Evolutionary conservation across 2,888 invertebrate genomes (phyloP), one percentile per base, ranked within the genome.

Genomic region (Galeruca laticollis): DNA sequence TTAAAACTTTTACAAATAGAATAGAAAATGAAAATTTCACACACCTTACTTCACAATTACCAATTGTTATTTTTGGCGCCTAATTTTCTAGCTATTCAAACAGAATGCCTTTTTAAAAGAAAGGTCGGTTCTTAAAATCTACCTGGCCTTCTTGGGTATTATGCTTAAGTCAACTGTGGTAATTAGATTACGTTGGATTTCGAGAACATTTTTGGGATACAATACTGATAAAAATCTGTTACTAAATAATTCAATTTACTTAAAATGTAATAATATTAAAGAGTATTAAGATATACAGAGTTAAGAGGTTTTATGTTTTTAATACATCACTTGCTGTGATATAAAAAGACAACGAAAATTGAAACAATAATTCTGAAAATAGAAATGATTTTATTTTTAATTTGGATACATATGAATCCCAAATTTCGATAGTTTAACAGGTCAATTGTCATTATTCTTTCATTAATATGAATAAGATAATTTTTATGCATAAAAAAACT

Each of bases 151-250:
- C 31, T 54, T 15, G 9, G 54, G 51, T 21, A 51, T 21, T 54
- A 33, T 54, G 26, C 15, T 54, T 26, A 54, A 54, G 54, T 54
- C 54, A 31, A 54, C 31, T 54, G 54, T 54, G 31, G 31, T 26
- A 54, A 54, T 54, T 54, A 26, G 33, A 54, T 54, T 54, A 54
- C 13, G 40, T 13, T 40, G 40, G 40, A 13, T n/a, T 40, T 40
- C n/a, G 40, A 40, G n/a, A 40, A 40, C 6, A n/a, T n/a, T 40
- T 40, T 40, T n/a, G 5, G 6, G 5, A 40, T 40, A 6, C 13
- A n/a, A 40, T n/a, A 40, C 40, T 40, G 40, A 40, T 40, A 40
- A 40, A 40, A 40, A 40, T 5, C 6, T 6, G 3, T 26, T 5
- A 26, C 4, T 26, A 26, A 26, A 26, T 26, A 26, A 26, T n/a